These are phyloP conservation scores for Hoplostethus atlanticus DNA, from an alignment of 2,797 vertebrate species.

Conservation along the genomic window DNA sequence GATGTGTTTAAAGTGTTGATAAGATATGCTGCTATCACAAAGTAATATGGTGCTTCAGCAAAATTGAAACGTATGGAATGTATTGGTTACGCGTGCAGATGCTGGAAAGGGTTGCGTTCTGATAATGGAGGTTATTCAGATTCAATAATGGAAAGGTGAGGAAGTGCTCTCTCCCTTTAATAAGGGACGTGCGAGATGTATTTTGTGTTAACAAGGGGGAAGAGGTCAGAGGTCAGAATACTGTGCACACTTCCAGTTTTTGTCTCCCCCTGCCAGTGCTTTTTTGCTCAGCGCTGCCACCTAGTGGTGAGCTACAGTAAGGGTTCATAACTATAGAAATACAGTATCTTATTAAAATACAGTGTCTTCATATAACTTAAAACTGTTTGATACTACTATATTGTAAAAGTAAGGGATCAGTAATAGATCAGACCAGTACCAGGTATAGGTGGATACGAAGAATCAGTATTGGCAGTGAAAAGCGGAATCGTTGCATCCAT, in stretches of 20 bases:
- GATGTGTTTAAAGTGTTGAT: constrained; percentile 3
- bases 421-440: too few relatives aligned
- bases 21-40: constrained; percentile 23
- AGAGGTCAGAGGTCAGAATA: not conserved
- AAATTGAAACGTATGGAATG: constrained; percentile 12
- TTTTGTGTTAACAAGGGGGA: not conserved
- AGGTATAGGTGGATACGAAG: too few relatives aligned
- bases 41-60: constrained; percentile 37
- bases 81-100: not conserved
- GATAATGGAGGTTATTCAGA: not conserved
- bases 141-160: constrained; percentile 1
- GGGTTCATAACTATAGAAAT: not conserved
- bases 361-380: too few relatives aligned
- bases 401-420: too few relatives aligned
- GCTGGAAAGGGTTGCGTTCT: not conserved
- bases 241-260: not conserved
- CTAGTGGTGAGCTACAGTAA: not conserved
- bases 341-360: too few relatives aligned
- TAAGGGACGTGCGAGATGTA: not conserved
- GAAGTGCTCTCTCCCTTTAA: not conserved
- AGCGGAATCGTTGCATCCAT: too few relatives aligned
- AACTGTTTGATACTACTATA: too few relatives aligned
- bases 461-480: too few relatives aligned
- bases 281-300: constrained; percentile 16
- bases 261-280: not conserved